phyloP scores from a whole-genome alignment of 2,888 invertebrate species.

The Chrysopilus asiliformis region DNA sequence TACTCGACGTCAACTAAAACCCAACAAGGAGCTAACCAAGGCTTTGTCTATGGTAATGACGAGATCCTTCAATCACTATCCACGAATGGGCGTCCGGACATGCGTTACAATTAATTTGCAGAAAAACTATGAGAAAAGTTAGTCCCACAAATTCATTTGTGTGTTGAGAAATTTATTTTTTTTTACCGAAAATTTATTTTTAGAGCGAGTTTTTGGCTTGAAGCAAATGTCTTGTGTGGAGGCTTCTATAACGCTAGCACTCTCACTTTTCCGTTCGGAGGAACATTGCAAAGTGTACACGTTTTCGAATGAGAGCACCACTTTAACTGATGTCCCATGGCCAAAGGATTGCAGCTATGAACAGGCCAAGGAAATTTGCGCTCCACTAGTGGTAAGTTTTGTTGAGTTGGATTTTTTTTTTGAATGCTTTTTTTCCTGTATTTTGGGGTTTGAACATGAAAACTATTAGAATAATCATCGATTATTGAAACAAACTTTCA shows the following conservation, averaged over 20 bases:
- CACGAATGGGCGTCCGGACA: constrained; percentile 19
- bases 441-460: too few relatives aligned
- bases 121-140: constrained; percentile 24
- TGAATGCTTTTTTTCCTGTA: too few relatives aligned
- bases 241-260: constrained; percentile 26
- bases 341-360: constrained; percentile 16
- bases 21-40: background rate
- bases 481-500: too few relatives aligned
- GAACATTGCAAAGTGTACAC: constrained; percentile 20
- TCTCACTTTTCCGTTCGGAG: constrained; percentile 27
- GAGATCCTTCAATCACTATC: constrained; percentile 2
- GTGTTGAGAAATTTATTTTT: background rate
- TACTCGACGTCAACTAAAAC: constrained; percentile 3
- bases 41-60: constrained; percentile 2
- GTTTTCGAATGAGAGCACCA: constrained; percentile 20
- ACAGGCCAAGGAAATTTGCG: constrained; percentile 16
- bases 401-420: background rate
- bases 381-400: constrained; percentile 11
- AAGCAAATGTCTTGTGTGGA: constrained; percentile 24
- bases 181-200: constrained; percentile 6
- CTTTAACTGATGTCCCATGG: constrained; percentile 22
- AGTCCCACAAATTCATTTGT: constrained; percentile 7
- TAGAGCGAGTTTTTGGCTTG: constrained; percentile 21
- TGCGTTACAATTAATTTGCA: constrained; percentile 30
- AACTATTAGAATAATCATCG: too few relatives aligned